Evolutionary conservation across 2,888 invertebrate genomes (phyloP).

Genomic region (Cybosia mesomella): DNA sequence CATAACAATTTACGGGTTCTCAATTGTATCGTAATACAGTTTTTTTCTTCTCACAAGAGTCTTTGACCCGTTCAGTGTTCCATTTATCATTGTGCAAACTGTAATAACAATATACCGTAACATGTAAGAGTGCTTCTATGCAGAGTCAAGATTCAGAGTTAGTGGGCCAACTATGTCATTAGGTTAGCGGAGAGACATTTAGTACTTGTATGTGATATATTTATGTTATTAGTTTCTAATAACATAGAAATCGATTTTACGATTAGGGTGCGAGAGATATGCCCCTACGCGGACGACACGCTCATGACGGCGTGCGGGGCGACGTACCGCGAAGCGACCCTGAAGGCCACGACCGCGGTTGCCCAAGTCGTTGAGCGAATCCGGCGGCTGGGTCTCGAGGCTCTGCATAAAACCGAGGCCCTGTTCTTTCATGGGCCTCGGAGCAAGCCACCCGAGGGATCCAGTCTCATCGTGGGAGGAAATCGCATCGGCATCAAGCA

Average conservation of each 20-base stretch:
- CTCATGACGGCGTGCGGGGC: too few species aligned
- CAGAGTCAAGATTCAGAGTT: constrained; percentile 68
- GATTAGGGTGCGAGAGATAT: too few species aligned
- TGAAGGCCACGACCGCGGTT: too few species aligned
- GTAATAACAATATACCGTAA: constrained; percentile 79
- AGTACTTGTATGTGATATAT: background rate
- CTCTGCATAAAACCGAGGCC: too few species aligned
- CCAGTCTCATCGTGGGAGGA: too few species aligned
- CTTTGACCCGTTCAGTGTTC: constrained; percentile 79
- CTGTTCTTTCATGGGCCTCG: too few species aligned
- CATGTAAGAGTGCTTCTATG: constrained; percentile 70
- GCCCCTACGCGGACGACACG: too few species aligned
- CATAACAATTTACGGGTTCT: constrained; percentile 62
- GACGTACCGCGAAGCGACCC: too few species aligned
- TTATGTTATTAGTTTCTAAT: constrained; percentile 8
- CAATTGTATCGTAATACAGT: constrained; percentile 56
- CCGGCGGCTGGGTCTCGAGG: too few species aligned
- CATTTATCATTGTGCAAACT: constrained; percentile 73
- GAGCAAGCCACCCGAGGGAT: too few species aligned
- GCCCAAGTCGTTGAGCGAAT: too few species aligned
- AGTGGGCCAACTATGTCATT: constrained; percentile 81
- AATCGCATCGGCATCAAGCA: too few species aligned
- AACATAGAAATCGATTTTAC: background rate
- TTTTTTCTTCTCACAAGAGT: constrained; percentile 62
- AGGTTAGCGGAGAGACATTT: constrained; percentile 79